Percentiles rank a stretch among this genome's conserved stretches.
These are phyloP conservation scores for Cossypha niveicapilla DNA, from an alignment of 2,797 vertebrate genomes.

Conservation along the genomic window DNA sequence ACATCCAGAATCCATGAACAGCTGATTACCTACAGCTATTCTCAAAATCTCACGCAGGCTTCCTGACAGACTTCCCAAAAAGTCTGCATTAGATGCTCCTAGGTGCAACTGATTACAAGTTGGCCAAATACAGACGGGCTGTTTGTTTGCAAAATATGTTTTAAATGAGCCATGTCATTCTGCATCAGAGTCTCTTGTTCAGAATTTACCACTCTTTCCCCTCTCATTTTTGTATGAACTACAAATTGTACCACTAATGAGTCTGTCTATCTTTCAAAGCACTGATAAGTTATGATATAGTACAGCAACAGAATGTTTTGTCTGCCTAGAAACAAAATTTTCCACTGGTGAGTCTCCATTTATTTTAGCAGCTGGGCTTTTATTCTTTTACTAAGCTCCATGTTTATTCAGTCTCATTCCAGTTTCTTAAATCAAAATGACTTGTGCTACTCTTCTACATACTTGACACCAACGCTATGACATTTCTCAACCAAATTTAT, in stretches of 20 bases:
- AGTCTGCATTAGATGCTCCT: neutral
- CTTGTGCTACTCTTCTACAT: neutral
- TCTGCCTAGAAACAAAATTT: constrained; percentile 24
- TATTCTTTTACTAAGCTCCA: neutral
- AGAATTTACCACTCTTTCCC: neutral
- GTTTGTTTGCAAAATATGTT: neutral
- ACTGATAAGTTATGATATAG: neutral
- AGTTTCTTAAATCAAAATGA: neutral
- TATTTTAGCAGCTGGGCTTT: neutral
- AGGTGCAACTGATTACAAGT: neutral
- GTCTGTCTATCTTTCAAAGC: neutral
- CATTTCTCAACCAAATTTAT: neutral
- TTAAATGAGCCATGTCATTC: neutral
- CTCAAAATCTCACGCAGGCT: neutral
- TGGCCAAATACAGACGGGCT: neutral
- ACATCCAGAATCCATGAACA: neutral
- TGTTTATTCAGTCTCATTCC: neutral
- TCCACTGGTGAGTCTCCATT: neutral
- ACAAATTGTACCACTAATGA: neutral
- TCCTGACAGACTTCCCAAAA: neutral
- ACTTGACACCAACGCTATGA: neutral
- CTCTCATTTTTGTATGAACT: neutral
- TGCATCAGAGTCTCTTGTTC: neutral
- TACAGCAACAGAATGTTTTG: constrained; percentile 15
- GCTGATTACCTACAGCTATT: neutral